Conservation (phyloP, 2,888 invertebrate genomes). For the Anodontia alba region DNA sequence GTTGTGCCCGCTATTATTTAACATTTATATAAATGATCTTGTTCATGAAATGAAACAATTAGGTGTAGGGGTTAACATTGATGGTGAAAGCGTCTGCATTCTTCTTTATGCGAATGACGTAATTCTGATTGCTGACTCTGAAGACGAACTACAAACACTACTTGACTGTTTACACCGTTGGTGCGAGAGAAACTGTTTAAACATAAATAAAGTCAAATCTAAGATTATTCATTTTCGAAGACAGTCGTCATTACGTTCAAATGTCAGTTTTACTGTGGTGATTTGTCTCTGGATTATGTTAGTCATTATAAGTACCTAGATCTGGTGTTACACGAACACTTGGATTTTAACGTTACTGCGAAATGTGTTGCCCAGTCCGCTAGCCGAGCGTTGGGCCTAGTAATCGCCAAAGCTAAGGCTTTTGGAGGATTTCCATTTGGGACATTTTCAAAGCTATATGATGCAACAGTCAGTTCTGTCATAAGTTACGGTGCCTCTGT, state of each 20-base stretch:
- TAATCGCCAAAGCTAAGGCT: slow-evolving; percentile 12
- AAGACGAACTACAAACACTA: too few species aligned
- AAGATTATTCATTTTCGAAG: not conserved
- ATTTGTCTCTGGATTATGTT: not conserved
- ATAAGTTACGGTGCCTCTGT: slow-evolving; percentile 25
- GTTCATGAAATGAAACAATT: too few species aligned
- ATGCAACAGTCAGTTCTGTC: too few species aligned
- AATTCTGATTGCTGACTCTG: too few species aligned
- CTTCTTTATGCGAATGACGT: too few species aligned
- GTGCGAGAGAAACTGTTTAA: too few species aligned
- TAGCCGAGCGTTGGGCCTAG: too few species aligned
- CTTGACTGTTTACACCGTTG: too few species aligned
- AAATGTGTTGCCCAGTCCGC: not conserved
- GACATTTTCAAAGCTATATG: slow-evolving; percentile 19
- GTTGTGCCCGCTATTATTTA: not conserved
- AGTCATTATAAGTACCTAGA: not conserved
- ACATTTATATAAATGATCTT: not conserved
- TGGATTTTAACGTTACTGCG: slow-evolving; percentile 19
- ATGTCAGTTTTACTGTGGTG: not conserved
- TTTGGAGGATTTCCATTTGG: not conserved
- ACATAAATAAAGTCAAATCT: too few species aligned
- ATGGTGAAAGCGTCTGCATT: too few species aligned
- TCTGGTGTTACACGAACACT: slow-evolving; percentile 13
- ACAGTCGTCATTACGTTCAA: not conserved
- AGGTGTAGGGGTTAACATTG: too few species aligned